Percentiles rank a stretch among this genome's conserved stretches.
Conservation (phyloP, 2,888 invertebrate species). For the Drosophila ezoana region DNA sequence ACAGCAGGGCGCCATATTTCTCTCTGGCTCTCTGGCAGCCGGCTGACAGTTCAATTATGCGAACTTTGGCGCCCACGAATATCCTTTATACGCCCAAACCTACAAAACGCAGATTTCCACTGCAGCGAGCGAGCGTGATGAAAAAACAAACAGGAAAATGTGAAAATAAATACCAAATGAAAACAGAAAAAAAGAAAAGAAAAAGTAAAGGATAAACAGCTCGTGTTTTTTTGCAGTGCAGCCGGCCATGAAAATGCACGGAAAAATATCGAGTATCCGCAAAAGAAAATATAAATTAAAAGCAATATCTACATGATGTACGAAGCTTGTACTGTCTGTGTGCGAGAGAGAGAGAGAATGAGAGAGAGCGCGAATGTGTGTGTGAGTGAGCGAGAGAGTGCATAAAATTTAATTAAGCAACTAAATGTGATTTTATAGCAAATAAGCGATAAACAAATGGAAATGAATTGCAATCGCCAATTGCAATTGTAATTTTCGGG, state of each 20-base stretch:
- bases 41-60: conserved; percentile 79
- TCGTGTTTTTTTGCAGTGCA: conserved; percentile 41
- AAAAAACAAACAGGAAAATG: conserved; percentile 5
- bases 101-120: conserved; percentile 15
- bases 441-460: conserved; percentile 70
- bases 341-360: conserved; percentile 14
- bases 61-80: conserved; percentile 45
- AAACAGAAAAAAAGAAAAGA: conserved; percentile 2
- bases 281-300: conserved; percentile 38
- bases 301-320: conserved; percentile 75
- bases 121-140: conserved; percentile 11
- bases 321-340: conserved; percentile 54
- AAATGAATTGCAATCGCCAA: conserved; percentile 53
- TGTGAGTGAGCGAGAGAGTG: conserved; percentile 25
- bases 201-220: conserved; percentile 9
- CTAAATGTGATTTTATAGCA: conserved; percentile 84
- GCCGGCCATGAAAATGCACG: conserved; percentile 61
- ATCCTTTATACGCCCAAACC: conserved; percentile 21
- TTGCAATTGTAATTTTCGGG: conserved; percentile 9
- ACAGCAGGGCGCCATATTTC: conserved; percentile 42
- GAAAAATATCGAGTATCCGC: conserved; percentile 23
- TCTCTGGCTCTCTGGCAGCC: conserved; percentile 44
- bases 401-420: conserved; percentile 81
- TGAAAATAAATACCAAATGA: conserved; percentile 7
- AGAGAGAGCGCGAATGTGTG: conserved; percentile 13